Conservation (phyloP, 2,113 vertebrate species). For the Choloepus hoffmanni region DNA sequence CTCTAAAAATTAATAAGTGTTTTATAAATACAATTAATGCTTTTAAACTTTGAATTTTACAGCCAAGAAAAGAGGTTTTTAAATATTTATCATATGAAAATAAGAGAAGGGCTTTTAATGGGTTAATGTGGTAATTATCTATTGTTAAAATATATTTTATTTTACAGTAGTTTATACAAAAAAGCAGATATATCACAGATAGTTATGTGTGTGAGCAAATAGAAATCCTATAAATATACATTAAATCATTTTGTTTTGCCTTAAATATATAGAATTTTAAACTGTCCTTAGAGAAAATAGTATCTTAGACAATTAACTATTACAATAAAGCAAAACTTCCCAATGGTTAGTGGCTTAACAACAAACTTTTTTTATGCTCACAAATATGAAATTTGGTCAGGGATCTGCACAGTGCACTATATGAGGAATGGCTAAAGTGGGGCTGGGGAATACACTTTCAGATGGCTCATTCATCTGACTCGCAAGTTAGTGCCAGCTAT, state of each 20-base stretch:
- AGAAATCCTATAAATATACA: background rate
- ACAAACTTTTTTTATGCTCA: background rate
- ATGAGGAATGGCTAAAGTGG: background rate
- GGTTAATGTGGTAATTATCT: slow-evolving; percentile 61
- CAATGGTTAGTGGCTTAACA: background rate
- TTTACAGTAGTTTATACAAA: slow-evolving; percentile 26
- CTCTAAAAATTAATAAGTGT: slow-evolving; percentile 71
- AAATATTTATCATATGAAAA: slow-evolving; percentile 61
- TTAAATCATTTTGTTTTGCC: slow-evolving; percentile 35
- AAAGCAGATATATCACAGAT: background rate
- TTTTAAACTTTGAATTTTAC: slow-evolving; percentile 68
- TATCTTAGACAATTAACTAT: background rate
- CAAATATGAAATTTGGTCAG: background rate
- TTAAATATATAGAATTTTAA: slow-evolving; percentile 32
- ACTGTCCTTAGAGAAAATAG: background rate
- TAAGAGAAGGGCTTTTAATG: slow-evolving; percentile 63
- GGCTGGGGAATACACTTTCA: background rate
- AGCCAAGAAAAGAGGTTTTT: slow-evolving; percentile 60
- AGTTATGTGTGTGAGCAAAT: background rate
- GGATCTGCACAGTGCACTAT: background rate
- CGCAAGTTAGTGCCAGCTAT: background rate
- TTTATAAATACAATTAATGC: slow-evolving; percentile 33
- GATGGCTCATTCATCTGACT: background rate
- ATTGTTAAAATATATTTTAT: slow-evolving; percentile 37
- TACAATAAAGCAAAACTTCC: background rate